A percentile compares a stretch with the other conserved stretches of the same genome.
phyloP scores from a whole-genome alignment of 1,140 invertebrate species.

The Tetragnatha versicolor region DNA sequence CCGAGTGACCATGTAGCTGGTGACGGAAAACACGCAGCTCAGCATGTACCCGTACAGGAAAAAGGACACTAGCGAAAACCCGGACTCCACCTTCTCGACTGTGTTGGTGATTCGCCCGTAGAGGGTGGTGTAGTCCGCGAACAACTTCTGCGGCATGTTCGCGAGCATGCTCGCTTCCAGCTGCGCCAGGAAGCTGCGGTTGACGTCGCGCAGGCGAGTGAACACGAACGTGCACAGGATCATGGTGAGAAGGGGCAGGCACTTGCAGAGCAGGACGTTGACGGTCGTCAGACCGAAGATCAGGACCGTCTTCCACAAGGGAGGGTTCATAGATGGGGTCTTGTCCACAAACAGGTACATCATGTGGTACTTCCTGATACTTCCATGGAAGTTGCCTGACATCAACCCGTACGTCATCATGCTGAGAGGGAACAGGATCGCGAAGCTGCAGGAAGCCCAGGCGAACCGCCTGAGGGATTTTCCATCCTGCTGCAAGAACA shows the following conservation, averaged over 20 bases:
- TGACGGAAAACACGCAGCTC: constrained; percentile 33
- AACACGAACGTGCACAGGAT: constrained; percentile 25
- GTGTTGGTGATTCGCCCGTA: constrained; percentile 26
- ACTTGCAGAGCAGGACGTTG: not conserved
- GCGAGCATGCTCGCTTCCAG: constrained; percentile 11
- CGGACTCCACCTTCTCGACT: constrained; percentile 8
- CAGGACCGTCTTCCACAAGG: not conserved
- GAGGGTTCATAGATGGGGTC: not conserved
- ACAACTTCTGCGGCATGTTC: constrained; percentile 13
- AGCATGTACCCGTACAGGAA: constrained; percentile 49
- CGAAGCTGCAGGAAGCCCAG: not conserved
- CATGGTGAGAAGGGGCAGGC: constrained; percentile 7
- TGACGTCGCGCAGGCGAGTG: constrained; percentile 37
- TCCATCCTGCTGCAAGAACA: not conserved
- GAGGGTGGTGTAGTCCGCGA: constrained; percentile 26
- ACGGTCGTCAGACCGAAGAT: not conserved
- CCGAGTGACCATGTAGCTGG: constrained; percentile 29
- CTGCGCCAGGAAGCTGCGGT: not conserved
- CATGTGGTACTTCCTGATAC: not conserved
- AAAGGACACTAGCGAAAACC: constrained; percentile 23
- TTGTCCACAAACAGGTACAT: not conserved
- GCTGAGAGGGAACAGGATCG: constrained; percentile 1
- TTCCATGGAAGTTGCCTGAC: not conserved
- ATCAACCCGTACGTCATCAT: not conserved
- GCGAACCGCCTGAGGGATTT: not conserved